Conservation (phyloP, 2,797 vertebrate species). For the Sylvia borin region DNA sequence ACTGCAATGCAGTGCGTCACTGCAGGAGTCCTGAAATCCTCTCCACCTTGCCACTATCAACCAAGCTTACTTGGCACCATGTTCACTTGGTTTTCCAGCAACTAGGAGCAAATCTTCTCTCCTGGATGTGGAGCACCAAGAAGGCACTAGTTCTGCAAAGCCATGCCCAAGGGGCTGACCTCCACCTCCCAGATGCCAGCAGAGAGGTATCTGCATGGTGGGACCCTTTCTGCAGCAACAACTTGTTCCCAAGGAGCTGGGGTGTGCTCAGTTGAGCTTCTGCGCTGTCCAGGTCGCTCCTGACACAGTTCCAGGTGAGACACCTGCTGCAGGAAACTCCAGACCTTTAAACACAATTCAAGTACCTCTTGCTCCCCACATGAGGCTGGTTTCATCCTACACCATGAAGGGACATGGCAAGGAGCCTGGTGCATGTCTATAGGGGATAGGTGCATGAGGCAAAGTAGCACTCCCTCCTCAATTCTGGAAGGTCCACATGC, state of each 20-base stretch:
- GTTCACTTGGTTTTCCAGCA: background rate
- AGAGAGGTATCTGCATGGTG: background rate
- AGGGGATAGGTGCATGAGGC: background rate
- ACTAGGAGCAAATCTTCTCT: background rate
- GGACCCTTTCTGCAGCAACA: background rate
- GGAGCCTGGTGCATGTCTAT: background rate
- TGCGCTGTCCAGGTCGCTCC: background rate
- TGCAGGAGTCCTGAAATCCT: background rate
- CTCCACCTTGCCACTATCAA: background rate
- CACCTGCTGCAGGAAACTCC: background rate
- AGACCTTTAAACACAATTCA: background rate
- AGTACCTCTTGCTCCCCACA: background rate
- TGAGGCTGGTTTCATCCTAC: background rate
- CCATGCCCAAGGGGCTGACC: background rate
- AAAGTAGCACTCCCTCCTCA: background rate
- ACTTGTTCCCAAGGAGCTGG: background rate
- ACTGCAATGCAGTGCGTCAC: background rate
- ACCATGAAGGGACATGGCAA: background rate
- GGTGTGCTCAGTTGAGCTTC: background rate
- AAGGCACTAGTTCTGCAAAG: background rate
- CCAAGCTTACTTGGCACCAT: background rate
- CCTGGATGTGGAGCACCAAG: background rate
- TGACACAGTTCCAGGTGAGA: background rate
- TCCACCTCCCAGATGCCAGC: background rate
- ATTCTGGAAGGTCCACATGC: fast-evolving